Conservation (phyloP, 2,113 vertebrate genomes). For the Okapia johnstoni region DNA sequence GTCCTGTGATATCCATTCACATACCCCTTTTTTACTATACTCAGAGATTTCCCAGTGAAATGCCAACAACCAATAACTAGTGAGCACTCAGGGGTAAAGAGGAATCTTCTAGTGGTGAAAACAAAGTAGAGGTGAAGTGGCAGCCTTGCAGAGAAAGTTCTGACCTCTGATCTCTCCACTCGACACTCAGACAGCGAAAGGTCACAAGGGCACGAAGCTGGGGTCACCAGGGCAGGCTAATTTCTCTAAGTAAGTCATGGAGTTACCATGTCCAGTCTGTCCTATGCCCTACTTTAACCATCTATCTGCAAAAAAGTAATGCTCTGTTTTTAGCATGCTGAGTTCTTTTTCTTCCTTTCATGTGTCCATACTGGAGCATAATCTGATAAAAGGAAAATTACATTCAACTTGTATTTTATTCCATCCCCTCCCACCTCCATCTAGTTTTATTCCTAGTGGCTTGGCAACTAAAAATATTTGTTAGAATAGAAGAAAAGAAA, state of each 20-base stretch:
- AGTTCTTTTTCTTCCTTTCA: neutral
- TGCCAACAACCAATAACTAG: neutral
- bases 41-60: neutral
- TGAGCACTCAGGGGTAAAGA: neutral
- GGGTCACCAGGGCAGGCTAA: neutral
- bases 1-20: neutral
- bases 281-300: neutral
- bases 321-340: neutral
- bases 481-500: neutral
- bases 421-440: neutral
- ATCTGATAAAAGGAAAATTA: neutral
- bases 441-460: neutral
- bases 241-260: neutral
- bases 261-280: neutral
- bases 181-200: neutral
- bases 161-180: neutral
- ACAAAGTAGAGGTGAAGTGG: neutral
- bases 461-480: neutral
- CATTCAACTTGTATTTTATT: neutral
- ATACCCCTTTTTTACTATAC: neutral
- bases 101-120: neutral
- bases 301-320: neutral
- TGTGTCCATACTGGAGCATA: neutral
- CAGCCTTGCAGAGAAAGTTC: neutral
- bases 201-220: fast-evolving